These are phyloP conservation scores for Alouatta palliata DNA, from an alignment of 2,113 vertebrate genomes.

Conservation along the genomic window DNA sequence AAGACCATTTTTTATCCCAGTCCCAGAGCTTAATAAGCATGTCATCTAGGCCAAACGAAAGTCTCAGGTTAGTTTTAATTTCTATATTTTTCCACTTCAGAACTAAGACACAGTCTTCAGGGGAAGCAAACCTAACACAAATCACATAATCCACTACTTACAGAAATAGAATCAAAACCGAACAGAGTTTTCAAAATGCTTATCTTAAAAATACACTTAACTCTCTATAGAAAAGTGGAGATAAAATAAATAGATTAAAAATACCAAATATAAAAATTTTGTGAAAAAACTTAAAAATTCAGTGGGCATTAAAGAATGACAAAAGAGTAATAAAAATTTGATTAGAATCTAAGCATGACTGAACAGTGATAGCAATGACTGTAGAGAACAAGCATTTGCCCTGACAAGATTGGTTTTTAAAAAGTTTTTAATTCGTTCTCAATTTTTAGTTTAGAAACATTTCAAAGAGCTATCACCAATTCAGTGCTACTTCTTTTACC, in stretches of 20 bases:
- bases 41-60: constrained; percentile 89
- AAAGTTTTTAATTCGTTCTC: constrained; percentile 20
- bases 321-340: constrained; percentile 4
- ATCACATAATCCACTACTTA: not conserved
- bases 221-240: not conserved
- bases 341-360: not conserved
- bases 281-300: not conserved
- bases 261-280: constrained; percentile 19
- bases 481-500: constrained; percentile 35
- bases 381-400: constrained; percentile 13
- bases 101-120: constrained; percentile 18
- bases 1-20: constrained; percentile 99
- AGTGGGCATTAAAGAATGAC: constrained; percentile 13
- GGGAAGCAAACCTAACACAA: constrained; percentile 21
- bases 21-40: constrained; percentile 99
- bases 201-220: constrained; percentile 43
- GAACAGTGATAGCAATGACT: not conserved
- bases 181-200: constrained; percentile 39
- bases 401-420: not conserved
- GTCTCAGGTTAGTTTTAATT: constrained; percentile 48
- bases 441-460: constrained; percentile 58
- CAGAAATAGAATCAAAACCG: constrained; percentile 8
- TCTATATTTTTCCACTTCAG: constrained; percentile 18
- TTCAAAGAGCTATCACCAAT: constrained; percentile 45
- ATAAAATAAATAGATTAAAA: not conserved